Base-by-base conservation (phyloP, 2,888 invertebrate genomes). In the Apantesis nais region DNA sequence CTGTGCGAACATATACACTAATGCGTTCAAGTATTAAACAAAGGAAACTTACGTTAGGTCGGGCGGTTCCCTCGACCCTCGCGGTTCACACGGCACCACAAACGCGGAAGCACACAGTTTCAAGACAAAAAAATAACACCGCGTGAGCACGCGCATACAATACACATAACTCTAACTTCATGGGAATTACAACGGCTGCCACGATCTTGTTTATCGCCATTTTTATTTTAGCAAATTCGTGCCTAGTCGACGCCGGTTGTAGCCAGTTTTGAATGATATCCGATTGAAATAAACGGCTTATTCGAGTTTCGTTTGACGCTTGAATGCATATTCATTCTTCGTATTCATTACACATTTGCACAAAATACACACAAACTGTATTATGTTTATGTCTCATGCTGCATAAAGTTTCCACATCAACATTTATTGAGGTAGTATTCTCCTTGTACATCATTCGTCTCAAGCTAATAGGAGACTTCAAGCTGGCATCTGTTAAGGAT, bases 51-150 rank as follows among this genome's bases (percentile, higher is more conserved):
- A 85, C 86, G 85, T 85, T 88, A 90, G 89, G 88, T 90, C 88
- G 89, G 84, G 78, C 82, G 83, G 85, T 89, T 91, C 89, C 87
- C 89, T 89, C 90, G 90, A 89, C 92, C 92, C 92, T 88, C 89
- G 78, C 82, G 75, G 89, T 93, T 94, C 93, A 89, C 93, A 94
- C 93, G 93, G 88, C 88, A 88, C 85, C 80, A 80, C 85, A 79
- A 83, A 86, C 87, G 89, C 92, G 93, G 93, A 93, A 92, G 89
- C 87, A 88, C 80, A 83, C 78, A 88, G 89, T 92, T 90, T 89
- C 88, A 85, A 87, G 85, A 86, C 88, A 79, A 91, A 92, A 92
- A 90, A 90, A 86, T 79, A 83, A 81, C 84, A 78, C 81, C 80
- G 78, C 85, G 81, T 84, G 86, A 85, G 86, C 90, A 85, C 85